Evolutionary conservation across 2,113 vertebrate species (phyloP).

Genomic region (Anguilla japonica): DNA sequence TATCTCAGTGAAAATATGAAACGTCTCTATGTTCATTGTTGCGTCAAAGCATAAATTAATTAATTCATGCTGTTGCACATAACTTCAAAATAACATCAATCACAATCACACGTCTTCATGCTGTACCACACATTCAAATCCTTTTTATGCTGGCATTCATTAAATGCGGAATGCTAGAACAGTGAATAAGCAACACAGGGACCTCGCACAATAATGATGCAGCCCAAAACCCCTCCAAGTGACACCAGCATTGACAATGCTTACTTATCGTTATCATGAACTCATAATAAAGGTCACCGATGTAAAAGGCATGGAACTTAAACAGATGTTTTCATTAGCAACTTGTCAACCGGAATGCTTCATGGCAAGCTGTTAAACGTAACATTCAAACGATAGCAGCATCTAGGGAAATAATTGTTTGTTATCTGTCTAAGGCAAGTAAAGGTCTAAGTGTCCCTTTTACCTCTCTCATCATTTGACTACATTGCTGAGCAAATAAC

Average conservation of each 20-base stretch:
- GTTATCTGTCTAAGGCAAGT: background rate
- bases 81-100: no score
- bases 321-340: background rate
- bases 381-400: background rate
- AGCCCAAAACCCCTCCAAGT: no score
- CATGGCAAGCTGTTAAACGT: background rate
- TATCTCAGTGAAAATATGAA: background rate
- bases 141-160: no score
- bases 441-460: background rate
- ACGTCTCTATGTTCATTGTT: background rate
- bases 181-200: no score
- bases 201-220: no score
- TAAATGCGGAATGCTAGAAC: no score
- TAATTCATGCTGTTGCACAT: background rate
- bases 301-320: background rate
- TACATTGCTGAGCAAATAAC: background rate
- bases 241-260: no score
- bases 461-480: background rate
- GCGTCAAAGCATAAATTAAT: background rate
- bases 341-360: background rate
- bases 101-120: no score
- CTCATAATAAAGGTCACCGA: no score
- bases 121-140: no score
- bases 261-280: no score
- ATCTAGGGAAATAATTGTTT: background rate